Evolutionary conservation across 2,797 vertebrate species (phyloP), one percentile per base, ranked within the genome.

Genomic region (Paedocypris micromegethes): DNA sequence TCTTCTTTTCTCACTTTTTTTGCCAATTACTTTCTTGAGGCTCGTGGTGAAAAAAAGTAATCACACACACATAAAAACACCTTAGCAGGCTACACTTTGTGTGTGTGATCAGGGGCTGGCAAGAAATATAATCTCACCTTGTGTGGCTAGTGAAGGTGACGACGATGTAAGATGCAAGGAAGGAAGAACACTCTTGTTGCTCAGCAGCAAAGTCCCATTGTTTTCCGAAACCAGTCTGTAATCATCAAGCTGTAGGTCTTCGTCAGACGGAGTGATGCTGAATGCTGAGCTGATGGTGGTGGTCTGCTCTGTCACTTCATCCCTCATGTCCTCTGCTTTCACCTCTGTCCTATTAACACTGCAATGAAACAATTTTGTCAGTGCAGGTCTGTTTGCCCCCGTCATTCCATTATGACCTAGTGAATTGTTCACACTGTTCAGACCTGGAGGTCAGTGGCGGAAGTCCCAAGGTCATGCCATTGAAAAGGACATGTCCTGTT

Each of bases 171-270:
- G 62, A 41, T 72, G 62, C 9, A 78, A 49, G 42, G 59, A 23
- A 47, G 72, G 47, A 74, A 75, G 66, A 38, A 50, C 53, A 53
- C 71, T 9, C 23, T 58, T 41, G 47, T 72, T 68, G 50, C 63
- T 66, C 40, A 74, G 89, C 91, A 48, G 92, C 88, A 80, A 96
- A 90, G 81, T 93, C 93, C 73, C 50, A 42, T 69, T 64, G 4
- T 45, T 6, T 48, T 48, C 83, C 93, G 89, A 76, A 89, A 66
- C 92, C 82, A 96, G 90, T 81, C 90, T 92, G 84, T 98, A 98
- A 66, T 92, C 91, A 70, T 93, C 93, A 84, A 96, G 89, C 85
- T 97, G 94, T 79, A 95, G 90, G 42, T 91, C 87, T 64, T 85
- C 80, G 45, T 85, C 80, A 3, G 85, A n/a, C 3, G 81, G 2